Base-by-base conservation (phyloP, 2,888 invertebrate genomes). In the Callinectes sapidus region DNA sequence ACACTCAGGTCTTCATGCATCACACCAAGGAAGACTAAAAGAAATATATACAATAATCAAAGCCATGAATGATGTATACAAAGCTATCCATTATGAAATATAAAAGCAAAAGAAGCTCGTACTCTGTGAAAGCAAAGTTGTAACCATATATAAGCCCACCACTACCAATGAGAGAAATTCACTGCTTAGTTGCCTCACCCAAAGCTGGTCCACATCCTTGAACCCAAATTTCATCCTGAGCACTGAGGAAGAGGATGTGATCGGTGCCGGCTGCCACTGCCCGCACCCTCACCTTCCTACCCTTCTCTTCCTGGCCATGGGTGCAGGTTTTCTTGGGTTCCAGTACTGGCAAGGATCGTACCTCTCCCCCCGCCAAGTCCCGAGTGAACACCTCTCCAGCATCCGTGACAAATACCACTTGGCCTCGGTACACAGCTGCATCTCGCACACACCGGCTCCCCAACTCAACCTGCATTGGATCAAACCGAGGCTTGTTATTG, bases 141-240 rank as follows among this genome's bases (percentile, higher is more conserved):
- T 8, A 71, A 0, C 28, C n/a, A 5, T 61, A 23, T 23, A 71
- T 28, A 28, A 28, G 71, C 28, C 10, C 23, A 81, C 32, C 35
- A 81, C 35, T 3, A 16, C 14, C 32, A 32, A 32, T 16, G 2
- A 81, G 32, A 81, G 35, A 81, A 3, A 39, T 81, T 81, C n/a
- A 48, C 32, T 28, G 23, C 13, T 32, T 14, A 48, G 35, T n/a
- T 35, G 28, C 54, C 92, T 66, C 18, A 92, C 93, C 93, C 23
- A 94, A 54, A 8, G 93, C 93, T 39, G 93, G 93, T 23, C 93
- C 93, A 23, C 90, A 71, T 10, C 93, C 93, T 54, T 94, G 93
- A 39, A 94, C 93, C 94, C 94, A 94, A n/a, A 94, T 91, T 61
- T 94, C 94, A 85, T 93, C 92, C 28, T 92, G 92, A 28, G 90